phyloP scores from a whole-genome alignment of 2,797 vertebrate genomes.

The Tapirus indicus region DNA sequence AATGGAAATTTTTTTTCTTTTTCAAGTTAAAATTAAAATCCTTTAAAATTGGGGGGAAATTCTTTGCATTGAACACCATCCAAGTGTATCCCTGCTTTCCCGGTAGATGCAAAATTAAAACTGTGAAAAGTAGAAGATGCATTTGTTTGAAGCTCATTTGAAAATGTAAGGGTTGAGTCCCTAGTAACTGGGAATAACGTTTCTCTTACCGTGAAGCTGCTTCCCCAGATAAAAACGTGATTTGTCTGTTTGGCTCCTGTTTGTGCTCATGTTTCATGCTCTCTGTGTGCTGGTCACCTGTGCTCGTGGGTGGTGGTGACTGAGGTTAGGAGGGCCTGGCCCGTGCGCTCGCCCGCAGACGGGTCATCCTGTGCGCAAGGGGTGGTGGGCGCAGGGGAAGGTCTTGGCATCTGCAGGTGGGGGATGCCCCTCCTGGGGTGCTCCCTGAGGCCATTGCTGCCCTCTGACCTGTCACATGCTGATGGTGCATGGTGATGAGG shows the following conservation, averaged over 20 bases:
- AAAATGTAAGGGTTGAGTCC: neutral
- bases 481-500: no score
- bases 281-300: neutral
- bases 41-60: neutral
- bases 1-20: neutral
- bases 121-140: no score
- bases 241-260: no score
- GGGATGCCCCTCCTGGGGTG: no score
- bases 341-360: no score
- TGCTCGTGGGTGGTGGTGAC: neutral
- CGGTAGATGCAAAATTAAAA: neutral
- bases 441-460: no score
- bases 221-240: no score
- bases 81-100: no score
- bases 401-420: no score
- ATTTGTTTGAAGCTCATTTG: neutral
- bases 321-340: no score
- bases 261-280: accelerated
- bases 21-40: neutral
- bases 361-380: no score
- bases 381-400: neutral
- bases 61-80: neutral
- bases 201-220: neutral
- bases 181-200: neutral
- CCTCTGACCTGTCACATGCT: no score